Conservation (phyloP, 2,797 vertebrate species). For the Hippopotamyrus pictus region DNA sequence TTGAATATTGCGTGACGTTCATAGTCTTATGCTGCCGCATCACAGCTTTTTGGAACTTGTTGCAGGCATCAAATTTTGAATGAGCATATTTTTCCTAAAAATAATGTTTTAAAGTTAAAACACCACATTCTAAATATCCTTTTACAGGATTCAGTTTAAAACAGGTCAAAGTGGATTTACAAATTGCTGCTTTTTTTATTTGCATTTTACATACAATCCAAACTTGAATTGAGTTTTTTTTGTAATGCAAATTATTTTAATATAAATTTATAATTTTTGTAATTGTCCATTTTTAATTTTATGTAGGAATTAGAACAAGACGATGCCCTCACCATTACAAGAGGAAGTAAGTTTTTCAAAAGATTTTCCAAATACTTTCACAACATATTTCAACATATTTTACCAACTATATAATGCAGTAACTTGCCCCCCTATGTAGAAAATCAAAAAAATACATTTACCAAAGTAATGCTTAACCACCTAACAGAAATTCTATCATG, state of each 20-base stretch:
- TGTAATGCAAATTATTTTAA: not conserved
- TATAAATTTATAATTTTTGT: not conserved
- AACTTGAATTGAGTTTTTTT: not conserved
- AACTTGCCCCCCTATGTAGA: not conserved
- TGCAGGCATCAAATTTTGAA: not conserved
- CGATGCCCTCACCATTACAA: constrained; percentile 69
- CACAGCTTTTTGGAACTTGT: not conserved
- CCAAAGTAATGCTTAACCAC: not conserved
- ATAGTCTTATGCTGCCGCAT: not conserved
- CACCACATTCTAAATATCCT: not conserved
- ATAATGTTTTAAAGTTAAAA: not conserved
- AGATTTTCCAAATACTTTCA: not conserved
- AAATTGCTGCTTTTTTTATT: not conserved
- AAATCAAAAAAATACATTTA: not conserved
- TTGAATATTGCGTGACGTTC: not conserved
- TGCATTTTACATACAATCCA: not conserved
- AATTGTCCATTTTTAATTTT: not conserved
- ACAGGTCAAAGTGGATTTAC: not conserved
- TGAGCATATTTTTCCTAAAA: not conserved
- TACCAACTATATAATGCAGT: not conserved
- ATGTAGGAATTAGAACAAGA: constrained; percentile 53
- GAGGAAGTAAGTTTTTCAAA: constrained; percentile 50
- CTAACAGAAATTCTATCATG: not conserved
- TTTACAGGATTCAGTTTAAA: not conserved
- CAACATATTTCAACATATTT: too few relatives aligned